Evolutionary conservation across 2,888 invertebrate genomes (phyloP).

Genomic region (Troides oblongomaculatus): DNA sequence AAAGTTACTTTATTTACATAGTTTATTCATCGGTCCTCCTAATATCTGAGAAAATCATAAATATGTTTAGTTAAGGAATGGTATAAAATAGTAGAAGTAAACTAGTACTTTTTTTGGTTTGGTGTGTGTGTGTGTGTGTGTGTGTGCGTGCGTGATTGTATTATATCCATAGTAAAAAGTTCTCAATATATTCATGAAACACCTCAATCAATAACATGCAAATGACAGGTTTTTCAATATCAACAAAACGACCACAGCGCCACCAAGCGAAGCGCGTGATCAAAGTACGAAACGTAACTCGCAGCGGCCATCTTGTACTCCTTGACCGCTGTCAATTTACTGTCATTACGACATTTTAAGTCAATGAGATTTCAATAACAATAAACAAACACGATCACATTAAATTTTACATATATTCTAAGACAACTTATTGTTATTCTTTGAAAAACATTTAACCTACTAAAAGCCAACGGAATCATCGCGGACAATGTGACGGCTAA

Average conservation of each 20-base stretch:
- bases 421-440: neutral
- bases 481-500: conserved; percentile 47
- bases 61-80: too few relatives aligned
- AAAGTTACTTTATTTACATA: too few relatives aligned
- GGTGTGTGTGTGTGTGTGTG: too few relatives aligned
- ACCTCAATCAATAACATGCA: conserved; percentile 8
- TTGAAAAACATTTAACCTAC: neutral
- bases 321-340: conserved; percentile 68
- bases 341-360: conserved; percentile 73
- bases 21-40: too few relatives aligned
- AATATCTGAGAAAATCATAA: too few relatives aligned
- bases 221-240: conserved; percentile 28
- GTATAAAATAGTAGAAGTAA: too few relatives aligned
- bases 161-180: neutral
- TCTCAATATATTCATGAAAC: neutral
- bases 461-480: neutral
- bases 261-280: conserved; percentile 64
- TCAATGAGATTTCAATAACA: conserved; percentile 65
- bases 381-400: conserved; percentile 55
- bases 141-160: too few relatives aligned
- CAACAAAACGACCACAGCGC: conserved; percentile 55
- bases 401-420: conserved; percentile 9
- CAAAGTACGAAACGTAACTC: conserved; percentile 38
- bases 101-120: too few relatives aligned
- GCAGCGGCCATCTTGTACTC: conserved; percentile 61